These are phyloP conservation scores for Drosophila infuscata DNA, from an alignment of 2,888 invertebrate genomes.

Conservation along the genomic window DNA sequence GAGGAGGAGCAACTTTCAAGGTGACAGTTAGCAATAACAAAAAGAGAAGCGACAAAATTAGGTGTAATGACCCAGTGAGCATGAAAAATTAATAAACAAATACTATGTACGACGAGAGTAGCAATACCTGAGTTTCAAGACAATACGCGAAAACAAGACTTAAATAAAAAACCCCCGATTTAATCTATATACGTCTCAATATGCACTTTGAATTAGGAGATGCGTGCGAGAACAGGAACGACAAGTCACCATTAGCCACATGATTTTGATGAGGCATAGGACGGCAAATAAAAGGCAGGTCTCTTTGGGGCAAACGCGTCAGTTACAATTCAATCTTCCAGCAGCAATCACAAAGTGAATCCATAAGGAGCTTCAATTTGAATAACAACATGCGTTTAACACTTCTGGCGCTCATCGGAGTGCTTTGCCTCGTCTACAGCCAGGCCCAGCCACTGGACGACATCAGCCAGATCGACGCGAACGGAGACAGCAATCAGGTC, in stretches of 20 bases:
- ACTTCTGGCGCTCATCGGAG: conserved; percentile 51
- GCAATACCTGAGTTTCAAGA: conserved; percentile 19
- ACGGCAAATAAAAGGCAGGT: conserved; percentile 35
- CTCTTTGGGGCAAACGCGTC: conserved; percentile 16
- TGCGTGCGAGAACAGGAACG: conserved; percentile 38
- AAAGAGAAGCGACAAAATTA: not conserved
- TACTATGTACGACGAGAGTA: conserved; percentile 20
- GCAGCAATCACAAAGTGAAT: conserved; percentile 9
- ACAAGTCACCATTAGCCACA: conserved; percentile 7
- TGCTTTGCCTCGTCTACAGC: conserved; percentile 48
- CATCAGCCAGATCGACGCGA: conserved; percentile 7
- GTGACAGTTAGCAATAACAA: conserved; percentile 9
- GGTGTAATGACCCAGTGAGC: conserved; percentile 27
- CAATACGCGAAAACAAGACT: not conserved
- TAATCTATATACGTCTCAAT: conserved; percentile 21
- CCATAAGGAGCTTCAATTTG: not conserved
- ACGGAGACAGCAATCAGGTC: conserved; percentile 8
- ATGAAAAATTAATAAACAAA: conserved; percentile 33
- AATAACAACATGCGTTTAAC: conserved; percentile 57
- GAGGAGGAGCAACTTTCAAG: conserved; percentile 16
- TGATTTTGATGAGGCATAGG: conserved; percentile 4
- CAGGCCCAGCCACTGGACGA: conserved; percentile 28
- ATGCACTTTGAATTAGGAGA: conserved; percentile 32
- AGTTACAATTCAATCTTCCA: conserved; percentile 22
- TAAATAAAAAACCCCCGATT: conserved; percentile 23